Conservation (phyloP, 2,797 vertebrate species). For the Coilia nasus region DNA sequence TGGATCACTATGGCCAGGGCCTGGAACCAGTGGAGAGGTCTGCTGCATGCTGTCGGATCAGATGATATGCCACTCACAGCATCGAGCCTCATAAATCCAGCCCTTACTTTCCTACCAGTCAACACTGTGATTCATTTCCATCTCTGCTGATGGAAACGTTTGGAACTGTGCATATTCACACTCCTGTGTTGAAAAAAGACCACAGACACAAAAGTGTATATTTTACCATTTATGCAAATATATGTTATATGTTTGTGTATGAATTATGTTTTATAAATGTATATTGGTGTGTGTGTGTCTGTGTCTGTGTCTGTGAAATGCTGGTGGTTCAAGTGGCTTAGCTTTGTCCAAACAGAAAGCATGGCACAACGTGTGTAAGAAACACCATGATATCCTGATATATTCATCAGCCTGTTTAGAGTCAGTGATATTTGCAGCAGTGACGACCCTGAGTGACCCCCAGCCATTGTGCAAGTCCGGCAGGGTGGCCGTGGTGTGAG, state of each 20-base stretch:
- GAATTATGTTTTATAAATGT: too few relatives aligned
- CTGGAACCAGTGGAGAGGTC: neutral
- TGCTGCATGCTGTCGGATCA: neutral
- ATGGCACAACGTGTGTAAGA: neutral
- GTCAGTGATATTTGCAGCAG: neutral
- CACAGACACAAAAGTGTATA: neutral
- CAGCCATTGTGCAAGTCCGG: neutral
- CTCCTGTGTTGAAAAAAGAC: too few relatives aligned
- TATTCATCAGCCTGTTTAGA: neutral
- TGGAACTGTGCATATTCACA: too few relatives aligned
- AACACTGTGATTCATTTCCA: neutral
- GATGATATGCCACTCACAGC: neutral
- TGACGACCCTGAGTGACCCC: neutral
- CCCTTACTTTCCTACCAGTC: neutral
- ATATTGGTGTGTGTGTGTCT: too few relatives aligned
- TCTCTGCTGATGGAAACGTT: neutral
- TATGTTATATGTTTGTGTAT: neutral
- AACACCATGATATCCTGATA: neutral
- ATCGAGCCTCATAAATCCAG: neutral
- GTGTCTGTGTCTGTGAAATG: neutral
- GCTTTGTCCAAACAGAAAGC: neutral
- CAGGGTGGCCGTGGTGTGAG: neutral
- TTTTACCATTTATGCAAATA: neutral
- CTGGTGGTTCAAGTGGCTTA: neutral
- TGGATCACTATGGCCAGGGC: neutral